These are phyloP conservation scores for Saguinus imperator DNA, from an alignment of 2,113 vertebrate genomes.

Conservation along the genomic window DNA sequence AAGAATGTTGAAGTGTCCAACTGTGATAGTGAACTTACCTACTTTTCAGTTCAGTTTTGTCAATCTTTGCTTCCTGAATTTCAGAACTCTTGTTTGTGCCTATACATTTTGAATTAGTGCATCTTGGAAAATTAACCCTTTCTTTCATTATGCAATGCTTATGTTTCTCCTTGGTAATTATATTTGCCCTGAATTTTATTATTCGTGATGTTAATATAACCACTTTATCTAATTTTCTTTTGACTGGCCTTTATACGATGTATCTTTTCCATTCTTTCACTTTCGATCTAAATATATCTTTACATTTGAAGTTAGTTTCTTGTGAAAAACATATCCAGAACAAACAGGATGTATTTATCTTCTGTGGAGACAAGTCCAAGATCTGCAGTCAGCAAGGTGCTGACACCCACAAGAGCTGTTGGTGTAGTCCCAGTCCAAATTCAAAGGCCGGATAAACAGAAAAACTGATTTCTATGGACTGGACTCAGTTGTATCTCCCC, in stretches of 20 bases:
- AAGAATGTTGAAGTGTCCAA: background rate
- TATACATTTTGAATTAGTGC: background rate
- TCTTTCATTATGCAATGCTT: background rate
- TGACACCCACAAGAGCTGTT: background rate
- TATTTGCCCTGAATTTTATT: background rate
- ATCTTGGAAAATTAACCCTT: background rate
- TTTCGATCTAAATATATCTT: background rate
- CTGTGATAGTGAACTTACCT: background rate
- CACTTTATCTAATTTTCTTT: background rate
- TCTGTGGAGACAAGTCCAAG: background rate
- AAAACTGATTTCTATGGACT: background rate
- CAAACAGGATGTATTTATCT: background rate
- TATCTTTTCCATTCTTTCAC: background rate
- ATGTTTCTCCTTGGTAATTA: background rate
- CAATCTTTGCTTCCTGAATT: background rate
- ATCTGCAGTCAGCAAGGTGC: background rate
- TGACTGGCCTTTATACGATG: background rate
- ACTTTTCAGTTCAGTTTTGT: background rate
- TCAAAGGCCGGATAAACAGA: background rate
- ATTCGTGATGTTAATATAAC: background rate
- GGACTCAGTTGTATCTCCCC: background rate
- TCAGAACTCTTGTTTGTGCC: background rate
- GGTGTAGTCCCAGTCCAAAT: background rate
- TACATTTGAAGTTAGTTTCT: background rate
- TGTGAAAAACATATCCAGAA: background rate